Evolutionary conservation across 1,140 invertebrate genomes (phyloP).

Genomic region (Meloidogyne hapla): DNA sequence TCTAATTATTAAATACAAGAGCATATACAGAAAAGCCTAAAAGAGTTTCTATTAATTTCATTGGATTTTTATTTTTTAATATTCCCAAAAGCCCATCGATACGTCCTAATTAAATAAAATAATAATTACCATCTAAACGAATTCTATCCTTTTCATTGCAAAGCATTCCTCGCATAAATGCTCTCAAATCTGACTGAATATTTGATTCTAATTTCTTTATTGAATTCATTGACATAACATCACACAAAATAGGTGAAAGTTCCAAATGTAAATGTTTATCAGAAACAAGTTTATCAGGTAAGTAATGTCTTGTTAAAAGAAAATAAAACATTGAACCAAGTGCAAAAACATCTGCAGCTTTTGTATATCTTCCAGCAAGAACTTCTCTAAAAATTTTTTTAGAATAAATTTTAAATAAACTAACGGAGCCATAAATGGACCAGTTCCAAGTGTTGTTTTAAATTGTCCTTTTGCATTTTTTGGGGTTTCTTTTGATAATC

Average conservation of each 20-base stretch:
- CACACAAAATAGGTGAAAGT: background rate
- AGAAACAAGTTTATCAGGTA: conserved; percentile 12
- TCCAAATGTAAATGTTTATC: background rate
- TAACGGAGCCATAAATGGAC: conserved; percentile 35
- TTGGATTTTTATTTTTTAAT: no score
- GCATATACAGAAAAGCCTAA: background rate
- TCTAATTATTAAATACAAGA: no score
- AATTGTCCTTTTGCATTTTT: conserved; percentile 18
- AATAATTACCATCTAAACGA: conserved; percentile 10
- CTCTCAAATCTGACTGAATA: background rate
- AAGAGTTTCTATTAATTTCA: background rate
- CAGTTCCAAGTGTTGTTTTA: conserved; percentile 27
- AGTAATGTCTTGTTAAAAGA: conserved; percentile 13
- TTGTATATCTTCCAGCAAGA: conserved; percentile 20
- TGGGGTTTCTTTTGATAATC: conserved; percentile 22
- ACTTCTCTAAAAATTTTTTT: conserved; percentile 10
- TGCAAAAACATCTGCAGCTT: conserved; percentile 21
- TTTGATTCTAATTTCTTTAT: background rate
- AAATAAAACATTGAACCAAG: conserved; percentile 25
- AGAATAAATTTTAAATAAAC: background rate
- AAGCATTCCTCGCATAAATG: conserved; percentile 20
- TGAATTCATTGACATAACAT: conserved; percentile 5
- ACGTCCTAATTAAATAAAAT: background rate
- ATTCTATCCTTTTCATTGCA: conserved; percentile 14
- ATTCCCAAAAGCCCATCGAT: no score